Conservation (phyloP, 2,888 invertebrate species). For the Neoitamus cyanurus region DNA sequence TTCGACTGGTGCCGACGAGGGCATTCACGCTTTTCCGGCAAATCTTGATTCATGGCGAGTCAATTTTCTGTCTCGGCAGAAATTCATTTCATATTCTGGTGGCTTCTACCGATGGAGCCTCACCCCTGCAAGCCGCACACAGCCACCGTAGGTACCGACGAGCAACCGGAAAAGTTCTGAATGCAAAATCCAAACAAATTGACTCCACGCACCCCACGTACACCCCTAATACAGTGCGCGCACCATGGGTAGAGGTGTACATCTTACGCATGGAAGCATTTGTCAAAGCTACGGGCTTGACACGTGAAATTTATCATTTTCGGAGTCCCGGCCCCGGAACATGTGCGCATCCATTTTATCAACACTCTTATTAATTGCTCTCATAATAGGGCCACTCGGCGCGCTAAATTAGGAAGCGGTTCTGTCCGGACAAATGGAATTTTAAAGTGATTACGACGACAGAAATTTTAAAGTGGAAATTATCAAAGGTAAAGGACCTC, state of each 20-base stretch:
- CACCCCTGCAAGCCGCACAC: background rate
- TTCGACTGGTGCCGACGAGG: background rate
- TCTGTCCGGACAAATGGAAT: background rate
- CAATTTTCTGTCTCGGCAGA: background rate
- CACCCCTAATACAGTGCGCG: background rate
- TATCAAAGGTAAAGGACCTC: slow-evolving; percentile 1
- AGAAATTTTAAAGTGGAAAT: slow-evolving; percentile 11
- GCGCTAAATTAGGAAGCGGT: slow-evolving; percentile 19
- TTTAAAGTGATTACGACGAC: slow-evolving; percentile 28
- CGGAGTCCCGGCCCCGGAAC: background rate
- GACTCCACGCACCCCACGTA: slow-evolving; percentile 18
- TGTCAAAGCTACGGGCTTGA: slow-evolving; percentile 7
- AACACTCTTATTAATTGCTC: slow-evolving; percentile 32
- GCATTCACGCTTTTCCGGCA: background rate
- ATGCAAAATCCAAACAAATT: slow-evolving; percentile 38
- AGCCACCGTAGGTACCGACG: background rate
- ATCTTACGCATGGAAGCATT: slow-evolving; percentile 17
- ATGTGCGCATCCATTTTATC: slow-evolving; percentile 36
- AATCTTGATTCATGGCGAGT: background rate
- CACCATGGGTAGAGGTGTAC: background rate
- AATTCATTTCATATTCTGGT: background rate
- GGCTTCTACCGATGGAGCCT: background rate
- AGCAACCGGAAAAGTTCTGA: background rate
- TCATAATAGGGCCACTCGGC: background rate
- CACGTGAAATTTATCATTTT: slow-evolving; percentile 32